Evolutionary conservation across 2,113 vertebrate genomes (phyloP).

Genomic region (Microcebus griseorufus): DNA sequence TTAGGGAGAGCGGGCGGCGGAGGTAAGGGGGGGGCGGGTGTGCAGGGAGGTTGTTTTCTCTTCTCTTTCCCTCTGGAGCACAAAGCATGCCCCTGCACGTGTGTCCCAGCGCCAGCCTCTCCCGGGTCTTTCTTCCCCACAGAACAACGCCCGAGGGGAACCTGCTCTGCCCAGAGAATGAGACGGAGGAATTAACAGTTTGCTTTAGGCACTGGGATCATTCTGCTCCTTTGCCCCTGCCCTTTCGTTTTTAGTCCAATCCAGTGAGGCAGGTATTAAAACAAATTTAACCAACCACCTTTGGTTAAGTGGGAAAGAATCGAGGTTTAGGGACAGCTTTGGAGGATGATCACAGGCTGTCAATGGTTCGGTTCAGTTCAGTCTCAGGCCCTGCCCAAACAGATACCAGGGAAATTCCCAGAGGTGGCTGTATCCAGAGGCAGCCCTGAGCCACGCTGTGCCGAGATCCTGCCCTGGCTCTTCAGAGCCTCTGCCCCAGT

Average conservation of each 20-base stretch:
- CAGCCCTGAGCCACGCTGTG: accelerated
- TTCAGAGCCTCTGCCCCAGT: accelerated
- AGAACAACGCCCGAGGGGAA: accelerated
- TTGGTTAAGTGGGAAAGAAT: background rate
- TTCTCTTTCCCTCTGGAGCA: accelerated
- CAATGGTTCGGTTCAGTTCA: background rate
- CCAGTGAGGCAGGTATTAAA: background rate
- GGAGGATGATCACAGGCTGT: accelerated
- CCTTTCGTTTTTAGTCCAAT: background rate
- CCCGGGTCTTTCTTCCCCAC: accelerated
- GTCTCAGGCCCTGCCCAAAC: background rate
- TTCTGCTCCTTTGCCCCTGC: background rate
- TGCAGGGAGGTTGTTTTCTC: accelerated
- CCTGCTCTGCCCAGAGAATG: background rate
- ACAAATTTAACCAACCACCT: background rate
- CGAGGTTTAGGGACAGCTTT: too few species aligned
- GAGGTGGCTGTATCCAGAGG: background rate
- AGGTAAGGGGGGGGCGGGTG: background rate
- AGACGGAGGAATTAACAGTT: background rate
- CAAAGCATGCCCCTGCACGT: background rate
- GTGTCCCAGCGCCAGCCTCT: background rate
- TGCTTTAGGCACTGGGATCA: accelerated
- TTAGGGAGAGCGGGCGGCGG: background rate
- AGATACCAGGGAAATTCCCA: background rate
- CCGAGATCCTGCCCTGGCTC: accelerated